Conservation (phyloP, 2,113 vertebrate species). For the Triplophysa rosa region DNA sequence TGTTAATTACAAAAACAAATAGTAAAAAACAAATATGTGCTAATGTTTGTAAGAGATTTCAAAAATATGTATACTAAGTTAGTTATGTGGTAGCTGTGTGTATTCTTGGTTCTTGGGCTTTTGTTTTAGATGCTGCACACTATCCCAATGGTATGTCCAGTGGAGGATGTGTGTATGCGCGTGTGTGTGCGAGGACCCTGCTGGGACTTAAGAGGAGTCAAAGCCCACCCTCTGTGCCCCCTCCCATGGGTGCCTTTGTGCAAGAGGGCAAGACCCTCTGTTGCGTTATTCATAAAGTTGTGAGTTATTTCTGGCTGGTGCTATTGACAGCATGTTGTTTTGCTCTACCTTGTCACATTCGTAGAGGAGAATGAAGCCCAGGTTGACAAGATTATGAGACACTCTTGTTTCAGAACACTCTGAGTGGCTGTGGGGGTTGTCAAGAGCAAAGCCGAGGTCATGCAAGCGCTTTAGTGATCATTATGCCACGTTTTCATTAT, state of each 20-base stretch:
- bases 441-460: no score
- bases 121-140: background rate
- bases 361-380: conserved; percentile 8
- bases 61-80: background rate
- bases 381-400: conserved; percentile 3
- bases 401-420: background rate
- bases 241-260: conserved; percentile 34
- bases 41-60: background rate
- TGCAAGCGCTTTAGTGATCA: no score
- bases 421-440: background rate
- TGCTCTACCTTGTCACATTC: conserved; percentile 16
- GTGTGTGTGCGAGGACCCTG: conserved; percentile 1
- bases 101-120: background rate
- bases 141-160: conserved; percentile 29
- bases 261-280: conserved; percentile 9
- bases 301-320: conserved; percentile 37
- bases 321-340: conserved; percentile 34
- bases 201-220: conserved; percentile 12
- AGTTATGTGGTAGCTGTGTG: background rate
- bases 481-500: no score
- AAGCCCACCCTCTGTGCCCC: background rate
- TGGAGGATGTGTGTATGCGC: background rate
- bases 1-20: no score
- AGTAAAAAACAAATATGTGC: no score
- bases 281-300: conserved; percentile 47